Base-by-base conservation (phyloP, 1,140 invertebrate genomes). In the Eueides isabella region DNA sequence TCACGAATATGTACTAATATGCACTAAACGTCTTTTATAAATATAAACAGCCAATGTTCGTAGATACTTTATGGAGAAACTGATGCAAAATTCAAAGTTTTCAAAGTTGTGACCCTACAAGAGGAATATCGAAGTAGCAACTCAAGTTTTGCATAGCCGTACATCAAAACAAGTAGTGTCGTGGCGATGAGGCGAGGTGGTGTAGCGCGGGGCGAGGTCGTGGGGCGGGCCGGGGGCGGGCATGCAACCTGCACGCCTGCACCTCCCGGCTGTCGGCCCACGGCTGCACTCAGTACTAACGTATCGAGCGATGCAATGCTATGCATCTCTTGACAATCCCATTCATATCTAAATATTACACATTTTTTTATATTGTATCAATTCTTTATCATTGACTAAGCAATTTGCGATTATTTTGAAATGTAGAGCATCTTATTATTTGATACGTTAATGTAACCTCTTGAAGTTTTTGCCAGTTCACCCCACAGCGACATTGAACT, bases 101-200 rank as follows among this genome's bases (percentile, higher is more conserved):
- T 41, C 61, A 73, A 74, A 79, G 44, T 78, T 75, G 72, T 72
- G 68, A 78, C 73, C 76, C 66, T 78, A 67, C 68, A 67, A 73
- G 62, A 70, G 77, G 71, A 76, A 79, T 79, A 79, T 73, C 75
- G 76, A 80, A 78, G 75, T 76, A 79, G 79, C 81, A 78, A 83
- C 79, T 82, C 84, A 81, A 86, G 85, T 87, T 92, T 90, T 87
- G 87, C 88, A 89, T 88, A 89, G 90, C 87, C 85, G 90, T 91
- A 92, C 88, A 90, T 91, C 89, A 92, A 92, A 92, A 92, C 90
- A 91, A 90, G 86, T 85, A 86, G 82, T 85, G 87, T 85, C 77
- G 64, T 77, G 77, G 72, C 72, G 79, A 80, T 70, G 80, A 79
- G 80, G 76, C 67, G 72, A 78, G 76, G 79, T 76, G 78, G 83